Evolutionary conservation across 2,797 vertebrate genomes (phyloP).

Genomic region (Sardinella longiceps): DNA sequence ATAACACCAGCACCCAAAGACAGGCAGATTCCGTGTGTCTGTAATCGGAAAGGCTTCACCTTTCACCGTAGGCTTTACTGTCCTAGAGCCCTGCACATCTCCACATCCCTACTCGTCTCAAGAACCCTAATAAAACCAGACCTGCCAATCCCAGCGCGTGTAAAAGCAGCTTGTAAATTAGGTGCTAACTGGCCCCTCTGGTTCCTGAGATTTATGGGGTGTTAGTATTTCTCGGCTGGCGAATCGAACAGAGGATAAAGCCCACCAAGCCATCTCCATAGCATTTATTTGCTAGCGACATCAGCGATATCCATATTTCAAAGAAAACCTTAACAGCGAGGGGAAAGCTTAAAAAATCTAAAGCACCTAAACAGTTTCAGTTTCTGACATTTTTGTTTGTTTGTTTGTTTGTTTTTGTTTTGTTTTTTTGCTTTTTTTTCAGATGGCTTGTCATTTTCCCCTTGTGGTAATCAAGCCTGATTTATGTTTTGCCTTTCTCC

Average conservation of each 20-base stretch:
- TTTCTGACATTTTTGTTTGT: not conserved
- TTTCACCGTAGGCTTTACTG: not conserved
- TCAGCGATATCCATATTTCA: not conserved
- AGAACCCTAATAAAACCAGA: not conserved
- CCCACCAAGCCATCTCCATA: not conserved
- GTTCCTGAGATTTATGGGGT: not conserved
- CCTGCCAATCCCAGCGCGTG: conserved; percentile 9
- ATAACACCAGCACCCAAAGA: not conserved
- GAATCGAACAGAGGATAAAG: not conserved
- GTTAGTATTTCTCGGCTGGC: not conserved
- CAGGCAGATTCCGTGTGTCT: not conserved
- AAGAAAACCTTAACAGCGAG: too few species aligned
- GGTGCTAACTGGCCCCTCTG: not conserved
- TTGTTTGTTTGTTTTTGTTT: too few species aligned
- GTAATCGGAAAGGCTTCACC: not conserved
- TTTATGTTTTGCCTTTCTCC: not conserved
- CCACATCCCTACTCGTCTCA: not conserved
- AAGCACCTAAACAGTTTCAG: not conserved
- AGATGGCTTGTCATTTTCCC: not conserved
- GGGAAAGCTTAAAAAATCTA: not conserved
- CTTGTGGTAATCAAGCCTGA: not conserved
- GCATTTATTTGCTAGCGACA: not conserved
- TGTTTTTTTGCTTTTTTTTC: not conserved
- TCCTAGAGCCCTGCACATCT: not conserved
- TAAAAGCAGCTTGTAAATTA: conserved; percentile 8